Base-by-base conservation (phyloP, 2,888 invertebrate species). In the Druceiella hillmani region DNA sequence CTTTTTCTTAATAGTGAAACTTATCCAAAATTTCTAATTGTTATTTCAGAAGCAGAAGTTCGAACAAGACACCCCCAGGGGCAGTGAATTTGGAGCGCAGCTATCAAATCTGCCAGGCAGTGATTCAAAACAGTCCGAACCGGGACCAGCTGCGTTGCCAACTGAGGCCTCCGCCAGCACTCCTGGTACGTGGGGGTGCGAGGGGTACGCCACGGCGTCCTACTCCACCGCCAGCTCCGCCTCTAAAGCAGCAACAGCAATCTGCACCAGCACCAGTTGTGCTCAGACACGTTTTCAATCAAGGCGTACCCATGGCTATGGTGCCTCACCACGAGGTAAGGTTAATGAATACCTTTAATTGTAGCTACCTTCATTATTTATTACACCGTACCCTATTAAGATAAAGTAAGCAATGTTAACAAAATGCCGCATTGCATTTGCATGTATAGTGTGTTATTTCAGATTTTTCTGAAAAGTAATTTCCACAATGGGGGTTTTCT, bases 121-220 rank as follows among this genome's bases (percentile, higher is more conserved):
- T 87, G n/a, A 89, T 95, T 47, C 91, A 92, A 65, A 92, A 90
- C 62, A 93, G 91, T 57, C 90, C 90, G 1, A 92, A 92, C 66
- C 75, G 91, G 11, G 89, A 91, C 57, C 89, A 89, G 52, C 63
- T 91, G 31, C 80, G 87, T 39, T 86, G 86, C 4, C 91, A 91
- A 58, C 63, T 91, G 50, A 83, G 89, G 47, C 90, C 90, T 27
- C 90, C 90, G 9, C 88, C 90, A 2, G 84, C 87, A 41, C 69
- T 87, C 43, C 66, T 87, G 33, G 75, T 77, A 13, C 68, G 63
- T 49, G 58, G 71, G 46, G 36, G 66, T 50, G 55, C 61, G 4
- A 51, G 58, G 4, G 58, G 66, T 20, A 63, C 65, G 1, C 61
- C 64, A 3, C 63, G 63, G 38, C 61, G 59, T n/a, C 55, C 56